Percentiles rank a stretch among this genome's conserved stretches.
phyloP scores from a whole-genome alignment of 2,113 vertebrate species.

The Colistium nudipinnis region DNA sequence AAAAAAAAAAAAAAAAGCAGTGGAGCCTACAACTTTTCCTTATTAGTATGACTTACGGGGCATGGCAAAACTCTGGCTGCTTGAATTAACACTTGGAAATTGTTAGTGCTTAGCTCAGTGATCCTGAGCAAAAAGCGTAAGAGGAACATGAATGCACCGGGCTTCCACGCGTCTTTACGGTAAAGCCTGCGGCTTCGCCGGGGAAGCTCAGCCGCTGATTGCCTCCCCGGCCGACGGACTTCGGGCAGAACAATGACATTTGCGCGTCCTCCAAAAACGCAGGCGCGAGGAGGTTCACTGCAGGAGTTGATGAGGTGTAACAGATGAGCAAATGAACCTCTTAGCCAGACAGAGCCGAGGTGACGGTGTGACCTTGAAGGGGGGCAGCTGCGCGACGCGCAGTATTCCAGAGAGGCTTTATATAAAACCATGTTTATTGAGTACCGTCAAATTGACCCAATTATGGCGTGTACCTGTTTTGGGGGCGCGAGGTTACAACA shows the following conservation, averaged over 20 bases:
- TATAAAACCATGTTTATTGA: constrained; percentile 47
- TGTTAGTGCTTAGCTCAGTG: constrained; percentile 69
- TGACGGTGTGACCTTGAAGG: constrained; percentile 70
- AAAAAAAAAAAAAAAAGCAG: constrained; percentile 1
- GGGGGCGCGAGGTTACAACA: neutral
- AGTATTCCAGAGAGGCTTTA: constrained; percentile 61
- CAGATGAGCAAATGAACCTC: constrained; percentile 76
- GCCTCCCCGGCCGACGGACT: constrained; percentile 61
- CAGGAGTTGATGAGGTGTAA: constrained; percentile 78
- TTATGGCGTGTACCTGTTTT: neutral
- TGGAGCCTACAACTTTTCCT: constrained; percentile 49
- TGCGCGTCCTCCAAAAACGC: constrained; percentile 76
- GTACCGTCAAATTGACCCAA: constrained; percentile 32
- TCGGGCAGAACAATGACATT: constrained; percentile 77
- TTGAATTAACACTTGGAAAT: constrained; percentile 72
- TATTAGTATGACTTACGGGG: constrained; percentile 69
- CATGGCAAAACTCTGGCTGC: constrained; percentile 65
- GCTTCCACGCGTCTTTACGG: constrained; percentile 66
- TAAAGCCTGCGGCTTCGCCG: constrained; percentile 66
- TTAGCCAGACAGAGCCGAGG: constrained; percentile 68
- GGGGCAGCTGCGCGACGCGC: constrained; percentile 55
- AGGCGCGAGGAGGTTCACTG: constrained; percentile 63
- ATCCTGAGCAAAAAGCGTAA: constrained; percentile 66
- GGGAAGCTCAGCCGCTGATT: constrained; percentile 72
- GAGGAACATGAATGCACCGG: constrained; percentile 63